Base-by-base conservation (phyloP, 2,888 invertebrate species). In the Plusia festucae region DNA sequence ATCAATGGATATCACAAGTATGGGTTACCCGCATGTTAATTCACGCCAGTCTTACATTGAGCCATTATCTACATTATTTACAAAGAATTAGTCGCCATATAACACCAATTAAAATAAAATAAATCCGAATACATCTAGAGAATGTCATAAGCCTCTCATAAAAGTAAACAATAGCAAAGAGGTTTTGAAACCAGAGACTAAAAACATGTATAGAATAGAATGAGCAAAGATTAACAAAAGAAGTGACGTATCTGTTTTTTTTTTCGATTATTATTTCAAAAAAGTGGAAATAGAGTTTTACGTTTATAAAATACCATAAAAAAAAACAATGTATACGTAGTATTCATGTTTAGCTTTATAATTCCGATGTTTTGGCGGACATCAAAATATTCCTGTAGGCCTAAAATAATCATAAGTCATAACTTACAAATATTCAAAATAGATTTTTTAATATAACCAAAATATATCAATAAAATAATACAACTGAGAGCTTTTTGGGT, bases 1-100 rank as follows among this genome's bases (percentile, higher is more conserved):
- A 64, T 9, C 5, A n/a, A 32, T 60, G n/a, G 15, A 75, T 64
- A 76, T 57, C 71, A 72, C 71, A 56, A 76, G 44, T 58, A 55
- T 63, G 22, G 18, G 34, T 55, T 20, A 22, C 20, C 8, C 8
- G 15, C 34, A 51, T 16, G 34, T 34, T 32, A 68, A 30, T 52
- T 49, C 52, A 62, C 46, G 9, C 32, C 53, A 68, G 56, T 70
- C 49, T 46, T 70, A 55, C 46, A 49, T 70, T 70, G 75, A 71
- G 75, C 70, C 18, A 52, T 52, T 13, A 20, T 22, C 70, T 64
- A 59, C 27, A 32, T 24, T 4, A 55, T 59, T 53, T 18, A 54
- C 27, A 51, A 18, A 20, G 4, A 49, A 49, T 49, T 18, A 49
- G 11, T 20, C 11, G 46, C 5, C 16, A 20, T 20, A 18, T 40